Base-by-base conservation (phyloP, 2,797 vertebrate species). In the Scolopax rusticola region DNA sequence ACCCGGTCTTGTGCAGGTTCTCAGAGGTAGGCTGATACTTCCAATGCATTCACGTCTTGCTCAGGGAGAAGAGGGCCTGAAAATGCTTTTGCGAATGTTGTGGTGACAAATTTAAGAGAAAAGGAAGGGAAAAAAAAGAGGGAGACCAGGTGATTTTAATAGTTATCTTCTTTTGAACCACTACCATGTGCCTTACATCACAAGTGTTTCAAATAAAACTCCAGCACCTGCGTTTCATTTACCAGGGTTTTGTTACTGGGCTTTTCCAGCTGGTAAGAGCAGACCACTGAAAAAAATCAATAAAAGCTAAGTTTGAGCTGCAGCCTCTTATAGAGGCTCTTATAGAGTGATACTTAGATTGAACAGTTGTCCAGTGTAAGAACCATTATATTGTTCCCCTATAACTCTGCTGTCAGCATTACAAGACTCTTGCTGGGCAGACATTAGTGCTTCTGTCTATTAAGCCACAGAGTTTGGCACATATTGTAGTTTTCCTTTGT, bases 31-130 rank as follows among this genome's bases (percentile, higher is more conserved):
- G 24, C 19, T 61, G 38, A 30, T 65, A 25, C 15, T 32, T 9
- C 7, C 60, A 15, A 8, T 0, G 0, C 0, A 0, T 20, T 84
- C 24, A 1, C 5, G 3, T 56, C 28, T 71, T 64, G 1, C 18
- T 20, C 9, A 36, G 38, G 19, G 27, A 60, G 32, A 88, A 8
- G 7, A 86, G 3, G 5, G 4, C 24, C 27, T 74, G 61, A 59
- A 12, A 12, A 18, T 43, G 27, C 18, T 59, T 89, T 80, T 47
- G 6, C 17, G 12, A 12, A 50, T 73, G 14, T 16, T 40, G 8
- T 11, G 8, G 16, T 40, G 9, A 57, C 6, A 38, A 48, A 54
- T 5, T 28, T 33, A 80, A 65, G 21, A 51, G 45, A 75, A 89
- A 77, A 1, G 7, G 45, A 78, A 89, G 12, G 28, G 81, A 65